Evolutionary conservation across 2,113 vertebrate species (phyloP), one percentile per base, ranked within the genome.

Genomic region (Engystomops pustulosus): DNA sequence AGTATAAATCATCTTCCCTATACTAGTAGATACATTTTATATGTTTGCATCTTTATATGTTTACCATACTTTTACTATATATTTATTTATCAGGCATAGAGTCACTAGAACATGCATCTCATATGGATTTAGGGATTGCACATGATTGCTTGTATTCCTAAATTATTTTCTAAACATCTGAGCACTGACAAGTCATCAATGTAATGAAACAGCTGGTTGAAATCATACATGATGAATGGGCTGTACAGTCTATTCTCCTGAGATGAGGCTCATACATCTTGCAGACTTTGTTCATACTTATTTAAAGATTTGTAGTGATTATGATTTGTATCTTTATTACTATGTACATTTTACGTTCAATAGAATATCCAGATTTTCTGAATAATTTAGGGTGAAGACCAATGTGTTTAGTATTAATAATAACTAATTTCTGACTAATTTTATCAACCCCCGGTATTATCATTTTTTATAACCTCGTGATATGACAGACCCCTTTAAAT

Each of bases 251-350:
- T 55, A 70, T 81, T 80, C 79, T 70, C 79, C 47, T 38, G 65
- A 81, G 79, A 81, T 80, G 78, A 81, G 32, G n/a, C 45, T 70
- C 65, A 81, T 70, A 38, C 30, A 81, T 81, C 65, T 70, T 81
- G 20, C 65, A 69, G 79, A 34, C 79, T 69, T 69, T 69, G 45
- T 81, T 60, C 62, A 70, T 81, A 53, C 45, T 69, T 68, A 47
- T 68, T 80, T 80, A 44, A 23, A 67, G 55, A 67, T 32, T 80
- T 81, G 30, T 68, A 32, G 27, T 38, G 67, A 44, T 30, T n/a
- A 49, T 49, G 44, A n/a, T n/a, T n/a, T n/a, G n/a, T n/a, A n/a
- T n/a, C n/a, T n/a, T n/a, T n/a, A n/a, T n/a, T n/a, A n/a, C n/a
- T n/a, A n/a, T n/a, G n/a, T n/a, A n/a, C n/a, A n/a, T n/a, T n/a